phyloP scores from a whole-genome alignment of 2,113 vertebrate species.

The Pygathrix nemaeus region DNA sequence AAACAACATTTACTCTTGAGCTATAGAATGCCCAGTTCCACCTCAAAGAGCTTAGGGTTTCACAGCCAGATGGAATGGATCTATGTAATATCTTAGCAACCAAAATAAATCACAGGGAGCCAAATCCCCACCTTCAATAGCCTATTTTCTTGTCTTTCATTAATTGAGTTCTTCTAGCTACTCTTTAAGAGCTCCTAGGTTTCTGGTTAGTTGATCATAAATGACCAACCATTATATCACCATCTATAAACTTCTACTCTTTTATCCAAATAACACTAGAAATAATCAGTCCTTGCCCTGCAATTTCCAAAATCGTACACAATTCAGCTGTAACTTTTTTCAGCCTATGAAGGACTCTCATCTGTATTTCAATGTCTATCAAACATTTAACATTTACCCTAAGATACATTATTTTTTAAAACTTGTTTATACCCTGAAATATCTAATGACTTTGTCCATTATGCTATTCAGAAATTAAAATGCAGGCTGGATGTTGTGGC shows the following conservation, averaged over 20 bases:
- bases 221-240: neutral
- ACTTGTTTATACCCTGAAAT: neutral
- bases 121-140: neutral
- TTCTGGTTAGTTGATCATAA: neutral
- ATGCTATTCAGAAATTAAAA: constrained; percentile 24
- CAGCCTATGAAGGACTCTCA: neutral
- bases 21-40: neutral
- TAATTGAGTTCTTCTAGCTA: neutral
- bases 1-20: neutral
- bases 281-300: neutral
- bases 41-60: neutral
- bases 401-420: neutral
- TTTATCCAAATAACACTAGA: neutral
- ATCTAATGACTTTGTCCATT: neutral
- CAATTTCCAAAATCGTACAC: neutral
- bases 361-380: neutral
- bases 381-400: constrained; percentile 13
- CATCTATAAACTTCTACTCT: neutral
- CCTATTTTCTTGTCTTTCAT: neutral
- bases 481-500: too few species aligned
- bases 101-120: neutral
- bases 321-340: neutral
- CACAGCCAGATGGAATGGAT: neutral
- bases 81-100: neutral
- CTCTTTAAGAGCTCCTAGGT: neutral